These are phyloP conservation scores for Spisula solida DNA, from an alignment of 2,888 invertebrate species.

Conservation along the genomic window DNA sequence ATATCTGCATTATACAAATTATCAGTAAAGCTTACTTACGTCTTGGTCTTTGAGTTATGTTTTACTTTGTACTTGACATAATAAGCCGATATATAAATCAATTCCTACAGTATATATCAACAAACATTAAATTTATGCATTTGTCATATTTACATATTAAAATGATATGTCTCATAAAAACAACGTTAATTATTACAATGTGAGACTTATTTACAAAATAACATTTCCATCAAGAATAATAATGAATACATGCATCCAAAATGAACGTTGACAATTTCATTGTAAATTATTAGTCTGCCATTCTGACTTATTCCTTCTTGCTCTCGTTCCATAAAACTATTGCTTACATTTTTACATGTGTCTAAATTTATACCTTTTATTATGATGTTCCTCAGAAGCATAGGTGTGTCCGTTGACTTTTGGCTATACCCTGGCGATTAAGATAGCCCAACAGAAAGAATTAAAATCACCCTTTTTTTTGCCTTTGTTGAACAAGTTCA, in stretches of 20 bases:
- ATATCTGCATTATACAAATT: too few species aligned
- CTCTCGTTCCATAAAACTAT: neutral
- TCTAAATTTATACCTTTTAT: too few species aligned
- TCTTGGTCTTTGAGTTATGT: neutral
- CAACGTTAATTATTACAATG: neutral
- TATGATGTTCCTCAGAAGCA: too few species aligned
- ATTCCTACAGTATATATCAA: neutral
- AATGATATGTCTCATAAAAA: conserved; percentile 7
- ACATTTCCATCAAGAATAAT: neutral
- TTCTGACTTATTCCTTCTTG: too few species aligned
- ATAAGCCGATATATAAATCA: neutral
- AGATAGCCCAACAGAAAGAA: too few species aligned
- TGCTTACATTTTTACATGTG: neutral
- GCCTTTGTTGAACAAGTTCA: too few species aligned
- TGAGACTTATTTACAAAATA: neutral
- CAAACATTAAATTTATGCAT: neutral
- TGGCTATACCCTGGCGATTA: too few species aligned
- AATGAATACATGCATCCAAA: neutral
- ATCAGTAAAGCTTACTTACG: too few species aligned
- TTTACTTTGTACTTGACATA: neutral
- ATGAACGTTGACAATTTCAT: too few species aligned
- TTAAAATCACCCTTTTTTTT: too few species aligned
- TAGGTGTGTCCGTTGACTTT: too few species aligned
- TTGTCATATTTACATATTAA: neutral
- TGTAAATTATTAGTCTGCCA: too few species aligned